Evolutionary conservation across 2,888 invertebrate species (phyloP), one percentile per base, ranked within the genome.

Genomic region (Lacanobia oleracea): DNA sequence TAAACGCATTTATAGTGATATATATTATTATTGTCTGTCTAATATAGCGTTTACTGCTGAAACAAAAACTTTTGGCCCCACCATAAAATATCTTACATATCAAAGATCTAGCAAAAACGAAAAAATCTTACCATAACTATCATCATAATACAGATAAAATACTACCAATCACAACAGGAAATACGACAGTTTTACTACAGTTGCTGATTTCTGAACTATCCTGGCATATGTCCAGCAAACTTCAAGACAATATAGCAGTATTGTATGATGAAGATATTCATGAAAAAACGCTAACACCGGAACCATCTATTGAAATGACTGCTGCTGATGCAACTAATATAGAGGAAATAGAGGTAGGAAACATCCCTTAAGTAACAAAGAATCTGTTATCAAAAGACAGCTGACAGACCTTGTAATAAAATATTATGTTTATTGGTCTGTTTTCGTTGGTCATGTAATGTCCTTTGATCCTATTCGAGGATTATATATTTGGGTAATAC

Each of bases 351-450:
- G 23, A 67, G 57, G 18, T 23, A 54, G 64, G n/a, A 72, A 67
- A 81, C 81, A 67, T 83, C 48, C 27, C 67, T 59, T 50, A 63
- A 21, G 45, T 57, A 68, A 66, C 73, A 65, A 72, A 82, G 69
- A 70, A 76, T 75, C 45, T 75, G 71, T 75, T 81, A 76, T 50
- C 64, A 43, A 70, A 76, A 69, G 67, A 69, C 67, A 76, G 78
- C 71, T 71, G 82, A 82, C 77, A 71, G 77, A 72, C 57, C 18
- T 79, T 60, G 50, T 59, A 79, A 83, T 84, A 86, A 87, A 87
- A 83, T 82, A 72, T 73, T 72, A 84, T 78, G 78, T 87, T 86
- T 86, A 87, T 86, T 72, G 65, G 77, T 75, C 75, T 86, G 83
- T 87, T 86, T 87, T 81, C 81, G 75, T 75, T 84, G 74, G 68